Percentiles rank a stretch among this genome's conserved stretches.
Evolutionary conservation across 1,140 invertebrate species (phyloP).

Genomic region (Saccostrea echinata): DNA sequence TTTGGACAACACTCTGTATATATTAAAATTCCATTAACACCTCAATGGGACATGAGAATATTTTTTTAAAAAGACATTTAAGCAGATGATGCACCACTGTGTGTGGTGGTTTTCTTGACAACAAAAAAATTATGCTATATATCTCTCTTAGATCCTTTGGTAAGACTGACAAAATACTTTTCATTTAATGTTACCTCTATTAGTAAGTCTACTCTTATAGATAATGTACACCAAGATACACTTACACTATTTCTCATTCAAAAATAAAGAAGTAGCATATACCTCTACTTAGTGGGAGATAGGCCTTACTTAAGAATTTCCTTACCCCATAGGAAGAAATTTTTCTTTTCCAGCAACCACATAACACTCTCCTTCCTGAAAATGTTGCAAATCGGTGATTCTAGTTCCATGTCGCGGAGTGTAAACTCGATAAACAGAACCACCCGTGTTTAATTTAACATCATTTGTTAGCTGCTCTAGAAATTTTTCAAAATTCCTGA

Average conservation of each 20-base stretch:
- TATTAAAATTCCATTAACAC: background rate
- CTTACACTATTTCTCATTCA: no score
- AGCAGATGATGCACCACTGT: background rate
- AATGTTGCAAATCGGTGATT: conserved; percentile 55
- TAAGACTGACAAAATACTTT: no score
- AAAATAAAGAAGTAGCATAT: no score
- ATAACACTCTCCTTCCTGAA: conserved; percentile 65
- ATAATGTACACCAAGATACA: no score
- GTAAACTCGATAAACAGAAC: conserved; percentile 64
- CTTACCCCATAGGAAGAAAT: conserved; percentile 66
- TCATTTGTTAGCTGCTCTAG: conserved; percentile 61
- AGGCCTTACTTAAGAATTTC: background rate
- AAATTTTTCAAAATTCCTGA: conserved; percentile 66
- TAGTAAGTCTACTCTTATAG: no score
- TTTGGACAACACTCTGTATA: no score
- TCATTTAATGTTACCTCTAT: no score
- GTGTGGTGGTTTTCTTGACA: background rate
- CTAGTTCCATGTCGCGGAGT: conserved; percentile 61
- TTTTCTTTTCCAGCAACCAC: conserved; percentile 66
- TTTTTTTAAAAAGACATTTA: background rate
- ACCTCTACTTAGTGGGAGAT: no score
- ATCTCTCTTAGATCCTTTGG: no score
- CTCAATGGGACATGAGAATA: background rate
- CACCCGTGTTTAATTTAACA: conserved; percentile 57
- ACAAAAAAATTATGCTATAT: background rate